Conservation (phyloP, 92 coral and sea anemone genomes). For the Palythoa grandis region DNA sequence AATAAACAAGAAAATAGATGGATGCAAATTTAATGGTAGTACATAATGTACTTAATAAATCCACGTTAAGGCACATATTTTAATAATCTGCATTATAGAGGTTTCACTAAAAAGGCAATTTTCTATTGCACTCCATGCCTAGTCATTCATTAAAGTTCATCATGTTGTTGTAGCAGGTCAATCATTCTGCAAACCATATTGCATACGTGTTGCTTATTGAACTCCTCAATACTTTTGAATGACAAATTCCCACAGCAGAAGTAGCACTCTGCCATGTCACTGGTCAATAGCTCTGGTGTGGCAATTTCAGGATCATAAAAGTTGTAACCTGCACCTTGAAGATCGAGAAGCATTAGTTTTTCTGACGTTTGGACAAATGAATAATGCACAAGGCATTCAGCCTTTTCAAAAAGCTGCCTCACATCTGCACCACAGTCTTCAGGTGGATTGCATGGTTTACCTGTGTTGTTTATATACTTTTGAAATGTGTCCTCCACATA, state of each 20-base stretch:
- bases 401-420: constrained; percentile 42
- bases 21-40: too few species aligned
- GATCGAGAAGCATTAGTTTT: constrained; percentile 58
- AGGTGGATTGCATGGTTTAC: constrained; percentile 40
- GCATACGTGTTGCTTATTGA: background rate
- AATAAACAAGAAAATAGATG: too few species aligned
- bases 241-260: constrained; percentile 54
- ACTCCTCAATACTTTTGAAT: constrained; percentile 14
- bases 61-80: too few species aligned
- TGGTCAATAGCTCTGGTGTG: constrained; percentile 16
- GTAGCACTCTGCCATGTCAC: constrained; percentile 17
- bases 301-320: constrained; percentile 57
- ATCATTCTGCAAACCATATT: too few species aligned
- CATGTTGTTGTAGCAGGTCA: too few species aligned
- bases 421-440: constrained; percentile 22
- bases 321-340: constrained; percentile 48
- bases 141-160: too few species aligned
- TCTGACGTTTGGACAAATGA: constrained; percentile 39
- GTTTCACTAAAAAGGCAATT: too few species aligned
- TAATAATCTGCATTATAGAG: too few species aligned
- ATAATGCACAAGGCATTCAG: constrained; percentile 46
- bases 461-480: constrained; percentile 55
- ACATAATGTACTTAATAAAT: too few species aligned
- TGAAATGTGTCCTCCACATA: constrained; percentile 55
- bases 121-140: too few species aligned